Base-by-base conservation (phyloP, 1,140 invertebrate genomes). In the Zaprionus tsacasi region DNA sequence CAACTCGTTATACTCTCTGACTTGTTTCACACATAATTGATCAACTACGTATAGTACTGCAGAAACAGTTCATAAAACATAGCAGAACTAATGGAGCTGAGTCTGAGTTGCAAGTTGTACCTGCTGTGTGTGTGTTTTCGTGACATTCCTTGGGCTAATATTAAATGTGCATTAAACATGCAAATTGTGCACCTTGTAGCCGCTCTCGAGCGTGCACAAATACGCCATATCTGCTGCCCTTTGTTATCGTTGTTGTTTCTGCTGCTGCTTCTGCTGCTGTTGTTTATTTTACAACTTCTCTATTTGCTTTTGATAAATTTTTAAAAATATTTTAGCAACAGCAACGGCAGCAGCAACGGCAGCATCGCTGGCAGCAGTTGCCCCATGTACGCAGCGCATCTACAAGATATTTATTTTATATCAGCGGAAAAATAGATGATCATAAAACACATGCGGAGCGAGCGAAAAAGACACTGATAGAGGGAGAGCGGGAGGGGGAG, bases 271-370 rank as follows among this genome's bases (percentile, higher is more conserved):
- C 48, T 64, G 45, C 57, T 48, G 61, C 38, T 60, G 64, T 78
- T 88, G 77, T 76, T 79, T 80, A 66, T 78, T 77, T 65, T 54
- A 55, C 81, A 72, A 87, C 60, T 87, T 78, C 73, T 88, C 74
- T 87, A 88, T 87, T 89, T 88, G 85, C 85, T 89, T 89, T 88
- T 88, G 85, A 88, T 88, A 89, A 88, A 88, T 88, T 88, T 88
- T 89, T 89, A 85, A 88, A 88, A 88, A 88, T 88, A 85, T 89
- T 88, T 88, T 64, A 85, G 59, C 61, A 66, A 63, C 45, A 54
- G 59, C 30, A 64, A 30, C 50, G 55, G 59, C 38, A 54, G 2
- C 21, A 2, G 21, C 21, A 21, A n/a, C n/a, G n/a, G 60, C 55
- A 56, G 60, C n/a, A 36, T 35, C n/a, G 35, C 48, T 30, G 59